Base-by-base conservation (phyloP, 2,113 vertebrate genomes). In the Silurus glanis region DNA sequence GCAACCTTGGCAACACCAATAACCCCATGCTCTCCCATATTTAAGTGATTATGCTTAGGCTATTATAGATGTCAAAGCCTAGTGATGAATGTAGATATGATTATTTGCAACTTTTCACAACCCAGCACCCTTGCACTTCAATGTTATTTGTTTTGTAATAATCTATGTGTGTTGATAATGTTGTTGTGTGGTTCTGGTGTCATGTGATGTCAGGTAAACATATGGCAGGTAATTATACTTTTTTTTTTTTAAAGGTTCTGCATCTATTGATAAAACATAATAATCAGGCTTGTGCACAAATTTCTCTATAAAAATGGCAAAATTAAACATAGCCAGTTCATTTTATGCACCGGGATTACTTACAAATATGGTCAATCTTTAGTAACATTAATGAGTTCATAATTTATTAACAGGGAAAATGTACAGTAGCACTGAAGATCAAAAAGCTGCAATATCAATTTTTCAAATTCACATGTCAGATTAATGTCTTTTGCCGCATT, bases 1-100 rank as follows among this genome's bases (percentile, higher is more conserved):
- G 75, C 49, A 82, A 79, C 80, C 62, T 83, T 83, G 82, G 81
- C 88, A 84, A 88, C 88, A 89, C 62, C 56, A 83, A 83, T 80
- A 82, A 86, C 56, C 62, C 58, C 62, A 25, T 58, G 72, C 56
- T 81, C 47, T 66, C 59, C 16, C 1, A 58, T 61, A 62, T 80
- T 80, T 80, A 80, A 80, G 56, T 8, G 14, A 4, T 80, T 59
- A 45, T 59, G 78, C 78, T 80, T 45, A 45, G 37, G 78, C 78
- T 80, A 59, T 59, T 47, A 80, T 12, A 28, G 17, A 25, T 80
- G 56, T 59, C 56, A 9, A 47, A 59, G 17, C 3, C 6, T 80
- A 19, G 78, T 45, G 56, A 61, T 80, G 23, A 55, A 61, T 47
- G 28, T 47, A 23, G 51, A 58, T 56, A 53, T 53, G 49, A 6